Percentiles rank a stretch among this genome's conserved stretches.
phyloP scores from a whole-genome alignment of 30 jellyfish, hydroid and myxozoan genomes.

The Mastigias papua region DNA sequence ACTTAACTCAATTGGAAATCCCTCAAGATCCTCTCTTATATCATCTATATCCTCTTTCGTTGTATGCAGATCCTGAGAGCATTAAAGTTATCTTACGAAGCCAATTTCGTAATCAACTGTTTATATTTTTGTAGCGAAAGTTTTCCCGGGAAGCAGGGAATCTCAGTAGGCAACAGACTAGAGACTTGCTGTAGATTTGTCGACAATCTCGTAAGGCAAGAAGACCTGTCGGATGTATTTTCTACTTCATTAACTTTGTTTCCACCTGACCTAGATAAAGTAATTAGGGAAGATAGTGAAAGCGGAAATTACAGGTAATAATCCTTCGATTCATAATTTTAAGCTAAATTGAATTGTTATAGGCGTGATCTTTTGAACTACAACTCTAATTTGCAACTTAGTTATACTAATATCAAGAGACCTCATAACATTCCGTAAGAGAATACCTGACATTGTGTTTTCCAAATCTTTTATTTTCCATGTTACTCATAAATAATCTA shows the following conservation, averaged over 20 bases:
- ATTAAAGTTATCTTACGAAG: no score
- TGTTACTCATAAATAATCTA: no score
- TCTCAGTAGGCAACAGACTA: slow-evolving; percentile 14
- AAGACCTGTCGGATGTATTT: slow-evolving; percentile 59
- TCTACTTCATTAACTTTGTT: slow-evolving; percentile 68
- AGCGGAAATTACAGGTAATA: slow-evolving; percentile 25
- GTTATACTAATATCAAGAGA: no score
- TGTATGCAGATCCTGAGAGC: no score
- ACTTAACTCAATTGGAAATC: background rate
- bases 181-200: slow-evolving; percentile 58
- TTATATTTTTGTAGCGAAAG: background rate
- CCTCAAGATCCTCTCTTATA: background rate
- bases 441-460: no score
- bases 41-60: background rate
- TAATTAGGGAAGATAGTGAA: slow-evolving; percentile 6
- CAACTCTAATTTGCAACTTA: no score
- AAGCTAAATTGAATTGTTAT: no score
- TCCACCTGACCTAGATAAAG: slow-evolving; percentile 77
- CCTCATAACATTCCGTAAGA: no score
- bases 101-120: background rate
- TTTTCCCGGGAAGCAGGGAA: slow-evolving; percentile 2
- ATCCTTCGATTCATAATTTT: no score
- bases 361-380: no score
- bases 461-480: no score
- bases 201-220: slow-evolving; percentile 76